Evolutionary conservation across 2,797 vertebrate genomes (phyloP).

Genomic region (Chromobotia macracanthus): DNA sequence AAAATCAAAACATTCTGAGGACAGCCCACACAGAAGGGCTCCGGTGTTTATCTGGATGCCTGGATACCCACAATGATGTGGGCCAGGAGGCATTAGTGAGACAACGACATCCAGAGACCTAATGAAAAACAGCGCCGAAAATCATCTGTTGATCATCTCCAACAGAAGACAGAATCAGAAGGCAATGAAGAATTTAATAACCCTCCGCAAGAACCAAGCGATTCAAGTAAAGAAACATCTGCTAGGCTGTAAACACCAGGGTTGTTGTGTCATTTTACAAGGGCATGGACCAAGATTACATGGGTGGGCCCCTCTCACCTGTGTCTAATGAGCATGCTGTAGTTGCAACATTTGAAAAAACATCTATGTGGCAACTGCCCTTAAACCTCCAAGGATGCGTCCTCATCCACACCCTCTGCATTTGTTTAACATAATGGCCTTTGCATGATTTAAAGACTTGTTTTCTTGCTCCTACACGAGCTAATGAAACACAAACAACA

Average conservation of each 20-base stretch:
- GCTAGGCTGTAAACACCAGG: too few relatives aligned
- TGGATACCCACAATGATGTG: slow-evolving; percentile 3
- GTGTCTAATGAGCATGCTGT: too few relatives aligned
- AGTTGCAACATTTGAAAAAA: not conserved
- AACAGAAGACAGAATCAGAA: slow-evolving; percentile 1
- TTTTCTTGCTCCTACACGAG: not conserved
- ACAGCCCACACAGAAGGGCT: slow-evolving; percentile 8
- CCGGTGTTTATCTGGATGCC: slow-evolving; percentile 18
- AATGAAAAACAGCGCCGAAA: not conserved
- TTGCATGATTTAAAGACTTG: too few relatives aligned
- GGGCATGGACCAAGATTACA: not conserved
- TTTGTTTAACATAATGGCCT: too few relatives aligned
- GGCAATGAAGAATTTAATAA: not conserved
- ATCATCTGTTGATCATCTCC: slow-evolving; percentile 8
- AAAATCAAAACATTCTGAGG: slow-evolving; percentile 34
- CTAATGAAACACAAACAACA: not conserved
- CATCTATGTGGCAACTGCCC: too few relatives aligned
- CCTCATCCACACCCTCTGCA: too few relatives aligned
- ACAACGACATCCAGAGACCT: slow-evolving; percentile 1
- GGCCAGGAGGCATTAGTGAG: slow-evolving; percentile 2
- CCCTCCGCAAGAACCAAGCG: not conserved
- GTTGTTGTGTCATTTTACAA: not conserved
- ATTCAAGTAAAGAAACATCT: not conserved
- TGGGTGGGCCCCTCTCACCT: too few relatives aligned
- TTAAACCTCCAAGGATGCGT: not conserved